Evolutionary conservation across 2,888 invertebrate genomes (phyloP), one percentile per base, ranked within the genome.

Genomic region (Onchidella celtica): DNA sequence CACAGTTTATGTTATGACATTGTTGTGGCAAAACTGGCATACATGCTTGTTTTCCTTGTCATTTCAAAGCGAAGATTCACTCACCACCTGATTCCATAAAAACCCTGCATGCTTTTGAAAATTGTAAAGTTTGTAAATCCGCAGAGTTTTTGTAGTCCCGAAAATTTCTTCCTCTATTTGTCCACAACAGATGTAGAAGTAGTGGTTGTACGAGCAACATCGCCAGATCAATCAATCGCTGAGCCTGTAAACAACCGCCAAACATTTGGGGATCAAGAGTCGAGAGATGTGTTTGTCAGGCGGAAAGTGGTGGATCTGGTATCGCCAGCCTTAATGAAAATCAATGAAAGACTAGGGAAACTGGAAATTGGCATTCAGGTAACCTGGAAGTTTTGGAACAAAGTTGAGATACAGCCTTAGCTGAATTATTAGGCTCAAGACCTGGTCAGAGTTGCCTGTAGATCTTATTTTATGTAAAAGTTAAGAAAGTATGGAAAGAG

Each of bases 291-390:
- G 1, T 1, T 47, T n/a, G n/a, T 65, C 9, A 68, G 72, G 29
- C 70, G 72, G 47, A 70, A 29, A n/a, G 40, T 79, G 34, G 40
- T 72, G 29, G 78, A 70, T 61, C n/a, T 70, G 38, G 72, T 79
- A 4, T 70, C 72, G 17, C 72, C 72, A 47, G 55, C 70, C 21
- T 47, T 79, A 27, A 27, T 63, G 27, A 79, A 70, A 40, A n/a
- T 80, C 21, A 80, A 74, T 80, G 74, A 73, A 6, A 47, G 27
- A 66, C 14, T 80, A 29, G 74, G 66, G 17, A 65, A 66, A 21
- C 34, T 80, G 29, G 57, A 66, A 34, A 57, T 66, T 57, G 27
- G 27, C 6, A 21, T 80, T 17, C 32, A 66, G 74, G 80, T 80
- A 80, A 40, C 66, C 3, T 65, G 34, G 17, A 14, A 47, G n/a